These are phyloP conservation scores for Python bivittatus DNA, from an alignment of 2,113 vertebrate species.

Conservation along the genomic window DNA sequence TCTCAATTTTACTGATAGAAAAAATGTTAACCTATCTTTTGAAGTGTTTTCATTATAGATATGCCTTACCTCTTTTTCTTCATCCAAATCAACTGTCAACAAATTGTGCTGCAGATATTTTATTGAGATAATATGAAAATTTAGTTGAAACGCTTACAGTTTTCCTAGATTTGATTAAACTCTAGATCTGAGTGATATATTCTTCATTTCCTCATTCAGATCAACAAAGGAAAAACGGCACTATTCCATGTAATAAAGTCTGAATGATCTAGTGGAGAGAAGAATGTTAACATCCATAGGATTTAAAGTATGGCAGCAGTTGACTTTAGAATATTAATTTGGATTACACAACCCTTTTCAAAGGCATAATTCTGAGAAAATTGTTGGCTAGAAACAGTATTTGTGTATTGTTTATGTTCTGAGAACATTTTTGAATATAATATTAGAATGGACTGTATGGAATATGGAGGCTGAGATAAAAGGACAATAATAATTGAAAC, in stretches of 20 bases:
- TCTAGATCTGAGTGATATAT: neutral
- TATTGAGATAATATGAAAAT: neutral
- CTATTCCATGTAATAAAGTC: neutral
- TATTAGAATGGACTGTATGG: neutral
- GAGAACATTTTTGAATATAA: neutral
- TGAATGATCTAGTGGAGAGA: neutral
- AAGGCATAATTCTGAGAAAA: neutral
- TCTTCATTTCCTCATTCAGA: neutral
- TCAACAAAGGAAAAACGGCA: neutral
- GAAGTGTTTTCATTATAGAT: neutral
- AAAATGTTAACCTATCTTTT: neutral
- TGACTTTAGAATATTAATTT: neutral
- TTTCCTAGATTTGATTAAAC: neutral
- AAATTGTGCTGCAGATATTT: neutral
- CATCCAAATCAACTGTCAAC: neutral
- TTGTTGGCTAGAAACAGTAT: neutral
- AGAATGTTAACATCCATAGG: neutral
- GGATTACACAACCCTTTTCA: neutral
- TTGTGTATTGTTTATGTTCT: neutral
- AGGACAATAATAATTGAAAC: slow-evolving; percentile 9
- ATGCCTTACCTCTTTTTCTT: neutral
- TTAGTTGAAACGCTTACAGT: neutral
- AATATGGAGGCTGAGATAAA: neutral
- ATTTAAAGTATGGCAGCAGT: neutral
- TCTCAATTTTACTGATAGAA: neutral